phyloP scores from a whole-genome alignment of 2,888 invertebrate genomes.

The Hydriomena furcata region DNA sequence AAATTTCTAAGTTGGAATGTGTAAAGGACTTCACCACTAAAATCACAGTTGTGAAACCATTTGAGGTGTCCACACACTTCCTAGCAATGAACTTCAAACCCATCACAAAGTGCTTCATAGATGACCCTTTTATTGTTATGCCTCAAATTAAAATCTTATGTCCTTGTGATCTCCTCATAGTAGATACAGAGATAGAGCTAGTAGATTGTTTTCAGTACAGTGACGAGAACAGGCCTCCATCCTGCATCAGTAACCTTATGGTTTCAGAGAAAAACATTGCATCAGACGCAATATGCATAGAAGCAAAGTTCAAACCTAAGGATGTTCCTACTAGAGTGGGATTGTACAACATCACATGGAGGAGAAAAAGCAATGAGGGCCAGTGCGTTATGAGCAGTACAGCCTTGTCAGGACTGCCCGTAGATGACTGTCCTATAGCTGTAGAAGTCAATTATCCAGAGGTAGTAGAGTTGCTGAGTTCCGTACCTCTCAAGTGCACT shows the following conservation, averaged over 20 bases:
- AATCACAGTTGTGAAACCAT: constrained; percentile 87
- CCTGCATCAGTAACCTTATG: constrained; percentile 65
- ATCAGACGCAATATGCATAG: constrained; percentile 71
- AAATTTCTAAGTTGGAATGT: constrained; percentile 74
- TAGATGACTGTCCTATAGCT: constrained; percentile 85
- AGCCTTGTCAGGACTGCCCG: constrained; percentile 79
- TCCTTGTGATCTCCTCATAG: constrained; percentile 87
- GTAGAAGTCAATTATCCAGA: constrained; percentile 87
- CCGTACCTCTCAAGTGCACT: constrained; percentile 87
- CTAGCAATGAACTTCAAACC: constrained; percentile 86
- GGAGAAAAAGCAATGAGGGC: constrained; percentile 57
- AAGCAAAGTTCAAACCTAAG: constrained; percentile 70
- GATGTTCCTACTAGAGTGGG: constrained; percentile 71
- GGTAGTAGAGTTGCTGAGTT: constrained; percentile 88
- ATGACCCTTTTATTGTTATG: constrained; percentile 87
- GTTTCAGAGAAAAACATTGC: constrained; percentile 71
- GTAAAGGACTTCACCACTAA: constrained; percentile 84
- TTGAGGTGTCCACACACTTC: constrained; percentile 87
- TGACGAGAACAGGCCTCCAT: constrained; percentile 58
- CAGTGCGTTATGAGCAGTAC: constrained; percentile 79
- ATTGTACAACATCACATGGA: constrained; percentile 76
- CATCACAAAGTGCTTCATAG: constrained; percentile 85
- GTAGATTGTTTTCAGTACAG: constrained; percentile 72
- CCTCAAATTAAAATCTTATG: constrained; percentile 87
- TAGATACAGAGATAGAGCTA: constrained; percentile 86